Base-by-base conservation (phyloP, 1,140 invertebrate genomes). In the Asobara japonica region DNA sequence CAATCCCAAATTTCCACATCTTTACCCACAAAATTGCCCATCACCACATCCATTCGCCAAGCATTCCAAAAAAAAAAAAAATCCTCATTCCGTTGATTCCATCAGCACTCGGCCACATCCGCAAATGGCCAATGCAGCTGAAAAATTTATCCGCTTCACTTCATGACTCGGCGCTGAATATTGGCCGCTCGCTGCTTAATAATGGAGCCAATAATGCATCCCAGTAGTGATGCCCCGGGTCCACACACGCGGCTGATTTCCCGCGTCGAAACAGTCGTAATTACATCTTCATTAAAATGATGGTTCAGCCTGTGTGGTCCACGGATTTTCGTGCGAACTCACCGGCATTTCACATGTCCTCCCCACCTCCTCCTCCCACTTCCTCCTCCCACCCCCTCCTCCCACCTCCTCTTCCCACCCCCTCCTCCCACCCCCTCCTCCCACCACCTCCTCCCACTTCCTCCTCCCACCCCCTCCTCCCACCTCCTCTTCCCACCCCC, bases 251-350 rank as follows among this genome's bases (percentile, higher is more conserved):
- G 5, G 31, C 5, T 36, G 31, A 36, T 36, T 36, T 36, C 31
- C 31, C n/a, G n/a, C n/a, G n/a, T n/a, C n/a, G 31, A 36, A 36
- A 36, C 31, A 36, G 31, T 48, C 6, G 41, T 48, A n/a, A n/a
- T n/a, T n/a, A n/a, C 83, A 85, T 86, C 83, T 87, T 86, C 84
- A 86, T 87, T 87, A 87, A 83, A 82, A 80, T 79, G 80, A 78
- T 78, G 78, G 74, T 75, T 79, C 8, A 51, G 79, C 74, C 77
- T 5, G 45, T 36, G 31, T 36, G 31, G 31, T 36, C 31, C 11
- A 51, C 22, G 45, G 8, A 51, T 51, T 51, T 25, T 51, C 18
- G 45, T 11, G 22, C 18, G 11, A 41, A 51, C 22, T 2, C 45
- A 11, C 18, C 10, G 45, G 20, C 20, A 51, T 51, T 11, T 51